These are phyloP conservation scores for Batillaria attramentaria DNA, from an alignment of 1,140 invertebrate genomes.

Conservation along the genomic window DNA sequence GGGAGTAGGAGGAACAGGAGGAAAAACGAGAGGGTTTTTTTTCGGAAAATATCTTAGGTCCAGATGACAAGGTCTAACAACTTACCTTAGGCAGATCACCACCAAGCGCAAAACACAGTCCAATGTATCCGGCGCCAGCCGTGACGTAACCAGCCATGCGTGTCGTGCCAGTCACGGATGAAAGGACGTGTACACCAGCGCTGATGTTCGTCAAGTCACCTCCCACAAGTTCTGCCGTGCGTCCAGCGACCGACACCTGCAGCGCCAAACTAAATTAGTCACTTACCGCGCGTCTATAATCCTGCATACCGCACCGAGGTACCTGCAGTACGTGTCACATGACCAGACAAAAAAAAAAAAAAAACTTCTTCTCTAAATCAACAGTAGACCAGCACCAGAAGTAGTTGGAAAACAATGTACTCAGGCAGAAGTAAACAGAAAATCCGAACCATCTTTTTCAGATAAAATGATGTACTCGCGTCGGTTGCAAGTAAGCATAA, in stretches of 20 bases:
- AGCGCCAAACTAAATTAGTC: background rate
- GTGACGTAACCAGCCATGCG: slow-evolving; percentile 22
- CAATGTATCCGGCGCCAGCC: background rate
- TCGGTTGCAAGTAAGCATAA: background rate
- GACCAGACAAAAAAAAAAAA: background rate
- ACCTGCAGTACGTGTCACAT: background rate
- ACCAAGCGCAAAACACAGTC: slow-evolving; percentile 8
- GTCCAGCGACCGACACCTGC: background rate
- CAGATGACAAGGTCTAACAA: background rate
- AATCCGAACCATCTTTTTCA: background rate
- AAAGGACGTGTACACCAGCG: background rate
- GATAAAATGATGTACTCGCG: background rate
- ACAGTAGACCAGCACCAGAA: background rate
- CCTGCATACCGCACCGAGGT: background rate
- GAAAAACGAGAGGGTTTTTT: background rate
- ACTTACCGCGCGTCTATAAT: background rate
- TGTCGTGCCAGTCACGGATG: background rate
- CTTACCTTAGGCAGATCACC: background rate
- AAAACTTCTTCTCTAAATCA: background rate
- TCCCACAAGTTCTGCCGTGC: background rate
- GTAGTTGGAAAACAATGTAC: background rate
- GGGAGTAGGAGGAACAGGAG: background rate
- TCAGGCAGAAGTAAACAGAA: too few relatives aligned
- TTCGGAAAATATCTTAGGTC: background rate
- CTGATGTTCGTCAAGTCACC: background rate